phyloP scores from a whole-genome alignment of 1,140 invertebrate species.

The Geopemphigus sp. region DNA sequence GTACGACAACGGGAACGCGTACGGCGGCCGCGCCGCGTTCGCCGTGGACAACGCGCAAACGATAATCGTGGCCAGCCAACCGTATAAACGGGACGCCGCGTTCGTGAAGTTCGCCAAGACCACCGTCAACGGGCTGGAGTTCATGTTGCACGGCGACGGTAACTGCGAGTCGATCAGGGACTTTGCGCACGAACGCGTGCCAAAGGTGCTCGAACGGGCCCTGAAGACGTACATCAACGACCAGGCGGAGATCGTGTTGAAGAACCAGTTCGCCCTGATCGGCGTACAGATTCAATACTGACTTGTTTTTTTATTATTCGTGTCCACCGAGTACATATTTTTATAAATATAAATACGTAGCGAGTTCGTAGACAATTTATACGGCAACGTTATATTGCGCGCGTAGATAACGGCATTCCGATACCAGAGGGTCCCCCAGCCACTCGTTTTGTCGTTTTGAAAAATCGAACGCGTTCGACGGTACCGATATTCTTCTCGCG shows the following conservation, averaged over 20 bases:
- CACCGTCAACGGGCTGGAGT: not conserved
- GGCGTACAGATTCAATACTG: not conserved
- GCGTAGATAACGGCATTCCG: too few relatives aligned
- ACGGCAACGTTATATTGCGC: too few relatives aligned
- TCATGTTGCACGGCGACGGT: not conserved
- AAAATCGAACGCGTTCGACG: too few relatives aligned
- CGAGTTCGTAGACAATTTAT: too few relatives aligned
- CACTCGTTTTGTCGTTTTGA: too few relatives aligned
- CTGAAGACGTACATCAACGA: not conserved
- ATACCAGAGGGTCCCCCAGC: too few relatives aligned
- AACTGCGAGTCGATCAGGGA: not conserved
- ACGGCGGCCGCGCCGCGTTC: not conserved
- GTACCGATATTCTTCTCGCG: too few relatives aligned
- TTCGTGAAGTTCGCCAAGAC: not conserved
- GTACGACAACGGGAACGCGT: conserved; percentile 4
- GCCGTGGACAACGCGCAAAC: not conserved
- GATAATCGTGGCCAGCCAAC: not conserved
- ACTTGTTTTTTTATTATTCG: too few relatives aligned
- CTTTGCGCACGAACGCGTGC: not conserved
- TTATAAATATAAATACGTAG: too few relatives aligned
- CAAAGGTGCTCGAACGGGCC: not conserved
- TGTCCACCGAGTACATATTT: too few relatives aligned
- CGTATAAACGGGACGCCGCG: not conserved
- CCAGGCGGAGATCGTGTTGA: not conserved
- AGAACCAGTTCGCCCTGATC: not conserved